phyloP scores from a whole-genome alignment of 2,797 vertebrate genomes.

The Eulemur rubriventer region DNA sequence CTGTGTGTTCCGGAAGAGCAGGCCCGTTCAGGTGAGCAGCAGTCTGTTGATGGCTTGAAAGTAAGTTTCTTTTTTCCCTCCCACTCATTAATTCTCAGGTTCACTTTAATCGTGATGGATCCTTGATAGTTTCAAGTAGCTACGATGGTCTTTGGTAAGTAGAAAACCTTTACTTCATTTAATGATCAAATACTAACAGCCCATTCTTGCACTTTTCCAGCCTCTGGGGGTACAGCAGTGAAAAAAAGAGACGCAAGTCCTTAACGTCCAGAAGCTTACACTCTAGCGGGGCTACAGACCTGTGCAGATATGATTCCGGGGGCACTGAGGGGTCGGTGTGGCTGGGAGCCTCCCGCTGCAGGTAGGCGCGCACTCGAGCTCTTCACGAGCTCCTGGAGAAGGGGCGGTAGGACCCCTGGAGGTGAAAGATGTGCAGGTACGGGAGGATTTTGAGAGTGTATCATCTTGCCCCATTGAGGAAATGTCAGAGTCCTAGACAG shows the following conservation, averaged over 20 bases:
- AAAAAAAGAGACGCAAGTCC: background rate
- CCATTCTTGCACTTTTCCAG: background rate
- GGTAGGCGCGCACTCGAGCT: background rate
- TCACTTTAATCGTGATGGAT: constrained; percentile 98
- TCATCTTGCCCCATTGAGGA: background rate
- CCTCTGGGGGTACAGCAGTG: background rate
- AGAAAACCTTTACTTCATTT: background rate
- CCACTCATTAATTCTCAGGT: constrained; percentile 85
- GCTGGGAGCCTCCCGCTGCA: background rate
- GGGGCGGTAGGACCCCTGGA: no score
- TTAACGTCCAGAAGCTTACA: background rate
- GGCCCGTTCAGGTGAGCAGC: fast-evolving
- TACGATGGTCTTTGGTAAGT: constrained; percentile 98
- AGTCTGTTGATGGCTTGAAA: fast-evolving
- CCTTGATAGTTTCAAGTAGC: constrained; percentile 98
- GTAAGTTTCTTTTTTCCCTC: background rate
- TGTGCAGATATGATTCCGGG: fast-evolving
- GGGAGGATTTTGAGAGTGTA: background rate
- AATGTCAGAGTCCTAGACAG: fast-evolving
- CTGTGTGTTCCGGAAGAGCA: fast-evolving
- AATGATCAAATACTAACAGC: no score
- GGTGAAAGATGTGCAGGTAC: fast-evolving
- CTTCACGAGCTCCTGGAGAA: background rate
- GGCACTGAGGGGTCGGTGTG: background rate
- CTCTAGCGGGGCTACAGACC: no score